Percentiles rank a stretch among this genome's conserved stretches.
Conservation (phyloP, 2,797 vertebrate species). For the Dermochelys coriacea region DNA sequence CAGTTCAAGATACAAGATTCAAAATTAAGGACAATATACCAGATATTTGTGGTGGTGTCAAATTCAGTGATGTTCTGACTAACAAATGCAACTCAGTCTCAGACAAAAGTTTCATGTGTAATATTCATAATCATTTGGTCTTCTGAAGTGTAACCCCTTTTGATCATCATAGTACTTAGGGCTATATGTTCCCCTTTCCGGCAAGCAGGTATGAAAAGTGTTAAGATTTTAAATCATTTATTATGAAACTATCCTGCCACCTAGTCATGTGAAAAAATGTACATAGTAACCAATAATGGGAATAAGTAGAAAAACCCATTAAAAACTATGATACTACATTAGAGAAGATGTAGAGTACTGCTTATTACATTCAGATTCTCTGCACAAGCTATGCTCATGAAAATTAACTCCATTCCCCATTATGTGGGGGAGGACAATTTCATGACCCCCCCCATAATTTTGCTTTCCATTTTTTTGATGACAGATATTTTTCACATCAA, state of each 20-base stretch:
- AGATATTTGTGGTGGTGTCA: not conserved
- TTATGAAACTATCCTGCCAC: not conserved
- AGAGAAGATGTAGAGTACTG: not conserved
- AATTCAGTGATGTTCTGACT: not conserved
- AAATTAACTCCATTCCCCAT: not conserved
- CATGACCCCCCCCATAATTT: not conserved
- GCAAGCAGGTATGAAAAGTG: not conserved
- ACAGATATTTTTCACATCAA: not conserved
- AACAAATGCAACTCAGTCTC: not conserved
- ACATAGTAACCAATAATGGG: not conserved
- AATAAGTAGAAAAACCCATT: not conserved
- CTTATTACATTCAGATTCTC: constrained; percentile 13
- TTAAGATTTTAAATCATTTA: not conserved
- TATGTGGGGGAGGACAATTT: not conserved
- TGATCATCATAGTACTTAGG: not conserved
- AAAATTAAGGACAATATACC: not conserved
- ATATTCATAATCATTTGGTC: not conserved
- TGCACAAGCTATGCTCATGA: not conserved
- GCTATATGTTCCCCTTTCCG: not conserved
- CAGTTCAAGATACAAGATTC: not conserved
- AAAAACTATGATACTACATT: not conserved
- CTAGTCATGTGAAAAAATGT: not conserved
- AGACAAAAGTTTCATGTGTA: not conserved
- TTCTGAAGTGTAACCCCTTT: not conserved
- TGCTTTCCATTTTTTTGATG: not conserved